Evolutionary conservation across 1,140 invertebrate species (phyloP), one percentile per base, ranked within the genome.

Genomic region (Listronotus oregonensis): DNA sequence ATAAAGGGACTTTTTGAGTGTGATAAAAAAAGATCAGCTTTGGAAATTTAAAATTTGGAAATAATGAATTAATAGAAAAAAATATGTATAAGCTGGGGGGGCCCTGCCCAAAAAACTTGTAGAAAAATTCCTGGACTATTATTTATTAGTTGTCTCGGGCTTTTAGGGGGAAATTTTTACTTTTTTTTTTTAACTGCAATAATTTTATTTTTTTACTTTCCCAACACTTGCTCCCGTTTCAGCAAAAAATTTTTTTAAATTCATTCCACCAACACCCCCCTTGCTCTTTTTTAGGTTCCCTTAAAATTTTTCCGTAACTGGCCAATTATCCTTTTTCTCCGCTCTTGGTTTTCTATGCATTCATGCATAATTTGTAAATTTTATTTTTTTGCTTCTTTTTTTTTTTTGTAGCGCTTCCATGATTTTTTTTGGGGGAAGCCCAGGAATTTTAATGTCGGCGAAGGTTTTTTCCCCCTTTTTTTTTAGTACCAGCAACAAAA

Each of bases 371-470:
- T 94, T 68, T 88, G 84, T 6, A 98, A 66, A 98, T 95, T 73
- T 88, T 83, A 12, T n/a, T 72, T 76, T 77, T 93, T 95, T 0
- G 90, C 94, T 50, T 86, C 85, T n/a, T n/a, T 66, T 81, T 83
- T 0, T 87, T 93, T 70, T 88, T 68, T 89, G 80, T 11, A 99
- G 79, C 0, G 93, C 84, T 79, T 97, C 93, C 87, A 92, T 92
- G 0, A 98, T 83, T 17, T 98, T 86, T 80, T 91, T 90, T 0
- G 96, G 78, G 0, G 96, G 94, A 27, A 99, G 76, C 0, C 97
- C 97, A 0, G 90, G 87, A 49, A 98, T 83, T 83, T 99, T 99
- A 18, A 98, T 85, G 79, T 99, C 96, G 0, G 90, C 90, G 97
- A 18, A 99, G 80, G 96, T 94, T 3, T 95, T 99, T 11, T 99